Evolutionary conservation across 2,888 invertebrate species (phyloP).

Genomic region (Drosophila macrospina): DNA sequence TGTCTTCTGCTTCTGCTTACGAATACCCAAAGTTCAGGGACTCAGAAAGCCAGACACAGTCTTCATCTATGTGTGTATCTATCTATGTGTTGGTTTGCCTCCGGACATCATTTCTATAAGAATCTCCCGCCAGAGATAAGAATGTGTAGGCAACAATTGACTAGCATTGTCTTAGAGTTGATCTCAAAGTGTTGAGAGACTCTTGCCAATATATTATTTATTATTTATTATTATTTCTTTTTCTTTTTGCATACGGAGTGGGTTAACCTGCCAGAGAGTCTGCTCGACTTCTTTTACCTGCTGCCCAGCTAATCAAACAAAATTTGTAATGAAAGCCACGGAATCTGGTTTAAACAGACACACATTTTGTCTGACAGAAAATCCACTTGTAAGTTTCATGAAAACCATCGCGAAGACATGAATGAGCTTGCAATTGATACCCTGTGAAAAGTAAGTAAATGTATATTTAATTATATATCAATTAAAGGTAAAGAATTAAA

Average conservation of each 20-base stretch:
- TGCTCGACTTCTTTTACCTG: slow-evolving; percentile 14
- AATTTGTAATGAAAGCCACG: slow-evolving; percentile 55
- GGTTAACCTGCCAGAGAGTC: slow-evolving; percentile 45
- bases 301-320: slow-evolving; percentile 48
- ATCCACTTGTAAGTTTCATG: slow-evolving; percentile 29
- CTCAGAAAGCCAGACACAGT: neutral
- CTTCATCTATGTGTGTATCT: slow-evolving; percentile 6
- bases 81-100: neutral
- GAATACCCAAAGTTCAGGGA: slow-evolving; percentile 48
- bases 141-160: slow-evolving; percentile 19
- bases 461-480: neutral
- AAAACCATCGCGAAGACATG: neutral
- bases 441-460: slow-evolving; percentile 1
- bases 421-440: neutral
- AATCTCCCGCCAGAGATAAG: slow-evolving; percentile 17
- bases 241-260: slow-evolving; percentile 4
- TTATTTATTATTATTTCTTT: neutral
- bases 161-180: slow-evolving; percentile 25
- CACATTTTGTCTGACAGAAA: slow-evolving; percentile 32
- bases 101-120: neutral
- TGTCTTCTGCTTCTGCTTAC: neutral
- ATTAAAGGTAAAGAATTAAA: too few species aligned
- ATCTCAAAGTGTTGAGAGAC: neutral
- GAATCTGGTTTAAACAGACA: slow-evolving; percentile 50
- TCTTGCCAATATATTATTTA: neutral